These are phyloP conservation scores for Corydoras sp. DNA, from an alignment of 2,113 vertebrate species.

Conservation along the genomic window DNA sequence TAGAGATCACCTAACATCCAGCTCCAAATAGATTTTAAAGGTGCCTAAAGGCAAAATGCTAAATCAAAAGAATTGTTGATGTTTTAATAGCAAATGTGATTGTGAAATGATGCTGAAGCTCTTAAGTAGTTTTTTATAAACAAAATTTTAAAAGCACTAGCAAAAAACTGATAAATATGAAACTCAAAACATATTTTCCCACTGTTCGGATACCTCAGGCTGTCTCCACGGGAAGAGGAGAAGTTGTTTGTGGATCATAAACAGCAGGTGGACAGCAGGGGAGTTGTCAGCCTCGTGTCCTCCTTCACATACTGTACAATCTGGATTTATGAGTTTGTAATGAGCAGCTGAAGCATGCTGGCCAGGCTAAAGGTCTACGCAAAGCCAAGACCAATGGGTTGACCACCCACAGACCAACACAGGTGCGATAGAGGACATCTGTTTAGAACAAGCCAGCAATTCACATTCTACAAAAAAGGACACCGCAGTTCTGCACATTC, in stretches of 20 bases:
- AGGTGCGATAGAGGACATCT: slow-evolving; percentile 38
- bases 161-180: no score
- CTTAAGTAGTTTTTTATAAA: no score
- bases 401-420: slow-evolving; percentile 37
- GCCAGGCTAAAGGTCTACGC: slow-evolving; percentile 34
- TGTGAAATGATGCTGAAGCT: no score
- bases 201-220: no score
- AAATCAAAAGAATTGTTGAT: no score
- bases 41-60: no score
- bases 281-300: slow-evolving; percentile 33
- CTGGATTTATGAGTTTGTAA: slow-evolving; percentile 44
- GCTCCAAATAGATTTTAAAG: no score
- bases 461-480: background rate
- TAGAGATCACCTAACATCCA: slow-evolving; percentile 5
- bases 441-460: background rate
- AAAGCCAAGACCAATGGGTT: slow-evolving; percentile 19
- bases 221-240: background rate
- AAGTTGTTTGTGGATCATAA: slow-evolving; percentile 24
- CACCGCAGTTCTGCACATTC: no score
- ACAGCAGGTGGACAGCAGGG: slow-evolving; percentile 31
- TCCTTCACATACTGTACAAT: slow-evolving; percentile 31
- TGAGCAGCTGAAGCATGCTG: slow-evolving; percentile 36
- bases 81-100: no score
- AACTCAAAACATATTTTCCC: no score
- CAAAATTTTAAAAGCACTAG: no score